Conservation (phyloP, 2,888 invertebrate species). For the Scrobipalpa costella region DNA sequence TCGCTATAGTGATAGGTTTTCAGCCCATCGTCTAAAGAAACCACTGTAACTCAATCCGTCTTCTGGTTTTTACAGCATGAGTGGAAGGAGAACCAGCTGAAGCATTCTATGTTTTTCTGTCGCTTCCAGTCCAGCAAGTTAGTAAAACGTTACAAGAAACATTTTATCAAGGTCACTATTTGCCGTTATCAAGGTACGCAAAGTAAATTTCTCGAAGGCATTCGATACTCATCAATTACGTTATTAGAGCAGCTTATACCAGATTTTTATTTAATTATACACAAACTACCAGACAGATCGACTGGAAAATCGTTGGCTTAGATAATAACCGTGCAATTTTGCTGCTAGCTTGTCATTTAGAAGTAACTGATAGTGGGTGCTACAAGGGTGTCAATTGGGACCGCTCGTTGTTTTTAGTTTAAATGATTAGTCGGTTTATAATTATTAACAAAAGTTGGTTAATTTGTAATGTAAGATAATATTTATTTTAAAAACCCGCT, state of each 20-base stretch:
- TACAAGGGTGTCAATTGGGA: conserved; percentile 15
- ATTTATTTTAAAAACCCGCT: too few species aligned
- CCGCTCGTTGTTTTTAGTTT: conserved; percentile 22
- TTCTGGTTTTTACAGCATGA: too few species aligned
- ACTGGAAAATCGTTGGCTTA: conserved; percentile 24
- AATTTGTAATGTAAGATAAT: too few species aligned
- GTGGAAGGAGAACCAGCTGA: too few species aligned
- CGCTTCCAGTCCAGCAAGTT: too few species aligned
- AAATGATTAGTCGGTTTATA: neutral
- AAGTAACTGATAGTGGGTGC: conserved; percentile 22
- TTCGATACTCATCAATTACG: conserved; percentile 20
- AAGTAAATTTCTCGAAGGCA: neutral
- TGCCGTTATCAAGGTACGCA: conserved; percentile 7
- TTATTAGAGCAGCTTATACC: conserved; percentile 21
- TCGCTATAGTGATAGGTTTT: too few species aligned
- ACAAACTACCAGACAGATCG: conserved; percentile 21
- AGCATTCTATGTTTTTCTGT: too few species aligned
- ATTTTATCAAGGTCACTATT: conserved; percentile 11
- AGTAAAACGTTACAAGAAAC: too few species aligned
- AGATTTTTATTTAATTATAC: conserved; percentile 26
- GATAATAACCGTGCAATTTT: conserved; percentile 24
- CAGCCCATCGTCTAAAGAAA: too few species aligned
- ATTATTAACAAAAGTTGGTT: neutral
- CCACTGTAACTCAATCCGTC: too few species aligned
- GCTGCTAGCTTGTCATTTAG: conserved; percentile 21